These are phyloP conservation scores for Dromius quadrimaculatus DNA, from an alignment of 2,888 invertebrate genomes.

Conservation along the genomic window DNA sequence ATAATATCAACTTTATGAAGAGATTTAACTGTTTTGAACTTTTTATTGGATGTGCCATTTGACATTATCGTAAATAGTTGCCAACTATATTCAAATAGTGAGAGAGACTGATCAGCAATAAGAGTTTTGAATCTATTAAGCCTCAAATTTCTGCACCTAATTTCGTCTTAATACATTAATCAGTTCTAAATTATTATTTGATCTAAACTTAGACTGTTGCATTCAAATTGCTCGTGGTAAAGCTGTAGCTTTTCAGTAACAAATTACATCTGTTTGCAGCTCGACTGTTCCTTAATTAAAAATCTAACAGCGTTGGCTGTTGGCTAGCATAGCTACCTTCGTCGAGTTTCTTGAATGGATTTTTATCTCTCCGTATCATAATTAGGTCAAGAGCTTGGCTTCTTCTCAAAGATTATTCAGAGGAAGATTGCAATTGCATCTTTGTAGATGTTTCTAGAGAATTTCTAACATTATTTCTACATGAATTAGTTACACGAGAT, in stretches of 20 bases:
- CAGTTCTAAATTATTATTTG: no score
- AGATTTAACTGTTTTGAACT: no score
- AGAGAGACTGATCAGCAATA: no score
- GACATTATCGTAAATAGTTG: no score
- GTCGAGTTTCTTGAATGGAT: not conserved
- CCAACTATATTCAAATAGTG: no score
- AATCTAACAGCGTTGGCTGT: not conserved
- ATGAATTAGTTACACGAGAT: no score
- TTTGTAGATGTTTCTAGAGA: not conserved
- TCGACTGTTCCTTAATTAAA: not conserved
- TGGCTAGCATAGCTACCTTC: not conserved
- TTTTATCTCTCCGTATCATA: constrained; percentile 4
- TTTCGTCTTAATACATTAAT: no score
- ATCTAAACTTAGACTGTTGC: no score
- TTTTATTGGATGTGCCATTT: no score
- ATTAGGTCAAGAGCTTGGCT: constrained; percentile 16
- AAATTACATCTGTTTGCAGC: constrained; percentile 3
- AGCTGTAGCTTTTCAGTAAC: not conserved
- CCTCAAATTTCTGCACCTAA: no score
- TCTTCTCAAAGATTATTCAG: constrained; percentile 1
- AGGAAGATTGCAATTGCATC: not conserved
- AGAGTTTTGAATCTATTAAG: no score
- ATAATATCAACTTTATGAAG: no score
- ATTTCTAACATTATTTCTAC: not conserved
- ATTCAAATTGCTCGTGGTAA: not conserved